Base-by-base conservation (phyloP, 2,888 invertebrate species). In the Podotricha telesiphe region DNA sequence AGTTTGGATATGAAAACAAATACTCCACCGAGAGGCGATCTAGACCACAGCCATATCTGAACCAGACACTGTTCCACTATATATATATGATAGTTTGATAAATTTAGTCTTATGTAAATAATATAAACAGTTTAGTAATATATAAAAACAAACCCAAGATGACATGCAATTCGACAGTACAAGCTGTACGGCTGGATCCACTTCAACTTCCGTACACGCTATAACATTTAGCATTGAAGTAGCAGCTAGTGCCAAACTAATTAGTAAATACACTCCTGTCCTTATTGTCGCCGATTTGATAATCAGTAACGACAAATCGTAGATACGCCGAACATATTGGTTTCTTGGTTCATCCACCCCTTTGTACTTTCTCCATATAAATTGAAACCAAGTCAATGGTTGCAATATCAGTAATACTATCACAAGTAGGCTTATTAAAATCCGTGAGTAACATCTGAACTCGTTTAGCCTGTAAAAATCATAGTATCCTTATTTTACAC, bases 361-460 rank as follows among this genome's bases (percentile, higher is more conserved):
- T 74, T 82, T 86, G 66, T 86, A 86, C 74, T 90, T 88, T 0
- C 85, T 87, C 96, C 96, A 96, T 0, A 95, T 79, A 76, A 95
- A 96, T 79, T 96, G 95, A 71, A 95, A 95, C 97, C 97, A 97
- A 0, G 95, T 95, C 8, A 96, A 80, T 0, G 96, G 95, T 66
- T 96, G 89, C 74, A 96, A 86, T 0, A 95, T 74, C 0, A 95
- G 73, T 2, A 93, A 77, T 13, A 76, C 72, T 0, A 85, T 0
- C 45, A 87, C 40, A 2, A 92, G 77, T 5, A 80, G 0, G 20
- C 77, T 74, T 37, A 88, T 82, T 65, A 88, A 78, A 0, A 78
- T 47, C 83, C 83, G 86, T 2, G 87, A 82, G 65, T 87, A 87
- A 89, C 87, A 89, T 47, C 80, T 68, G 69, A 88, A 89, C 2